Evolutionary conservation across 1,140 invertebrate species (phyloP).

Genomic region (Meloidogyne chitwoodi): DNA sequence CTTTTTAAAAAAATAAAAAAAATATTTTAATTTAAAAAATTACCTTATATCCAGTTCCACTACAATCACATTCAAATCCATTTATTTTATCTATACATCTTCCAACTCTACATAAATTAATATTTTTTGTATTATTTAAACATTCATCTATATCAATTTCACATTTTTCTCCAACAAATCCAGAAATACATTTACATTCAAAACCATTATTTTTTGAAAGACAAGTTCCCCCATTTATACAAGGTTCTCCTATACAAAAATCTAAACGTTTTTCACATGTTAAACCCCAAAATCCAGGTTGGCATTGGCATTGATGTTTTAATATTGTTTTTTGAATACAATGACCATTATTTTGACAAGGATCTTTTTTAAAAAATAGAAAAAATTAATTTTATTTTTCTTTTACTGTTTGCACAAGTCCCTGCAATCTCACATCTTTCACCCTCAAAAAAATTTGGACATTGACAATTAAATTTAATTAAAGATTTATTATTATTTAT

Average conservation of each 20-base stretch:
- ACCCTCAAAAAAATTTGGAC: conserved; percentile 45
- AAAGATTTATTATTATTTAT: conserved; percentile 19
- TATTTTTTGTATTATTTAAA: not conserved
- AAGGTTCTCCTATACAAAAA: conserved; percentile 53
- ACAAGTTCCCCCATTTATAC: conserved; percentile 52
- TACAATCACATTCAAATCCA: conserved; percentile 53
- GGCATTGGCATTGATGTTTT: conserved; percentile 58
- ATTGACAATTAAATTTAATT: conserved; percentile 35
- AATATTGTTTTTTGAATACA: conserved; percentile 46
- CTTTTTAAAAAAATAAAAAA: not conserved
- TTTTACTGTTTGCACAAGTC: conserved; percentile 32
- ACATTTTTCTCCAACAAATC: conserved; percentile 49
- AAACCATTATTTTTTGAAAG: conserved; percentile 29
- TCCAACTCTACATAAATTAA: conserved; percentile 20
- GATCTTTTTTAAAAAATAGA: not conserved
- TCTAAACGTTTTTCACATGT: conserved; percentile 59
- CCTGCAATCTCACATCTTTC: conserved; percentile 46
- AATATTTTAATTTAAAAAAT: not conserved
- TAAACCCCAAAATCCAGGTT: conserved; percentile 58
- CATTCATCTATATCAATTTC: conserved; percentile 58
- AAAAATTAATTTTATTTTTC: not conserved
- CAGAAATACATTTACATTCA: conserved; percentile 45
- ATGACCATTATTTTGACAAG: conserved; percentile 46
- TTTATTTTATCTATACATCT: conserved; percentile 52
- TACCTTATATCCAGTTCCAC: conserved; percentile 46